A percentile compares a stretch with the other conserved stretches of the same genome.
These are phyloP conservation scores for Chaetodon auriga DNA, from an alignment of 2,113 vertebrate species.

Conservation along the genomic window DNA sequence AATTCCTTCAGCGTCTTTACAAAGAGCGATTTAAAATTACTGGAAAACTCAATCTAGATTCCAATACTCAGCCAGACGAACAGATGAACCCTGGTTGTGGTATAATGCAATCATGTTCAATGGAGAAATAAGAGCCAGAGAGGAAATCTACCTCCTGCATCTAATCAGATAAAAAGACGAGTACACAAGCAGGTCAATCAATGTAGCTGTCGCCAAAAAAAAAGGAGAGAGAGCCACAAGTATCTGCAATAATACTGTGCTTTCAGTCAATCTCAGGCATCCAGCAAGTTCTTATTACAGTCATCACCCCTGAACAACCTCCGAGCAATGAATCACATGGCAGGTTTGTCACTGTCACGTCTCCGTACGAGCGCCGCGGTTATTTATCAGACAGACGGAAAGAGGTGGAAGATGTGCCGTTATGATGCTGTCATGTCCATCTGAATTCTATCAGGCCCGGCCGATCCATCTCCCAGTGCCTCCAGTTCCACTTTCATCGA, in stretches of 20 bases:
- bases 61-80: not conserved
- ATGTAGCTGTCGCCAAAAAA: not conserved
- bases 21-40: not conserved
- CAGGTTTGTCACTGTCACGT: conserved; percentile 48
- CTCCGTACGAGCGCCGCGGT: not conserved
- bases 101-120: conserved; percentile 1
- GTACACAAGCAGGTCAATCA: conserved; percentile 1
- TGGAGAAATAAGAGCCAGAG: conserved; percentile 7
- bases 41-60: not conserved
- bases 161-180: conserved; percentile 33
- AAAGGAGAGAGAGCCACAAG: conserved; percentile 15
- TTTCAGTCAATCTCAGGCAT: conserved; percentile 38
- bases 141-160: not conserved
- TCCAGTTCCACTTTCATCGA: conserved; percentile 12
- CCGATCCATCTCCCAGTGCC: conserved; percentile 8
- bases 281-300: conserved; percentile 45
- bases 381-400: conserved; percentile 29
- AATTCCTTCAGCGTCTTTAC: not conserved
- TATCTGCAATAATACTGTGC: not conserved
- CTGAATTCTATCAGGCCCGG: conserved; percentile 51
- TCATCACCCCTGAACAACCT: conserved; percentile 47
- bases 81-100: not conserved
- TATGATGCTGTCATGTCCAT: conserved; percentile 44
- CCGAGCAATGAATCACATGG: conserved; percentile 48
- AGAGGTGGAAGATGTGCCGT: conserved; percentile 3